phyloP scores from a whole-genome alignment of 2,888 invertebrate species.

The Drosophila greeni region DNA sequence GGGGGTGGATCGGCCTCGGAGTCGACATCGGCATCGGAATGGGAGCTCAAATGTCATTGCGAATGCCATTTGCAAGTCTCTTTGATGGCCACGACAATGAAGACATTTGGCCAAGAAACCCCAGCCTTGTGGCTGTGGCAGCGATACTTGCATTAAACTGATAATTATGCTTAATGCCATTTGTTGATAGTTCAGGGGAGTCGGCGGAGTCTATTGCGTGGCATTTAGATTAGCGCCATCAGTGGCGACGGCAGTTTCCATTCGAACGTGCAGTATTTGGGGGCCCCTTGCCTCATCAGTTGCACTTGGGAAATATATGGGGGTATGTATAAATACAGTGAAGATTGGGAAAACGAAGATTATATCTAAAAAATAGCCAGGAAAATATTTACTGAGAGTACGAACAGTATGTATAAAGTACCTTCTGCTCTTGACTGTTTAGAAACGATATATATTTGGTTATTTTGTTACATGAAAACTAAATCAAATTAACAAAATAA shows the following conservation, averaged over 20 bases:
- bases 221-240: constrained; percentile 51
- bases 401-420: too few species aligned
- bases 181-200: constrained; percentile 40
- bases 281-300: constrained; percentile 46
- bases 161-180: constrained; percentile 63
- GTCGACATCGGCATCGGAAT: constrained; percentile 9
- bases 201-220: constrained; percentile 6
- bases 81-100: constrained; percentile 64
- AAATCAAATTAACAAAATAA: too few species aligned
- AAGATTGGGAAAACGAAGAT: background rate
- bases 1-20: background rate
- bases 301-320: constrained; percentile 46
- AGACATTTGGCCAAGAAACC: constrained; percentile 53
- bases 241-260: constrained; percentile 37
- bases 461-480: too few species aligned
- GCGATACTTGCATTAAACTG: constrained; percentile 50
- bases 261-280: constrained; percentile 43
- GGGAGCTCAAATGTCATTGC: constrained; percentile 58
- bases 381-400: background rate
- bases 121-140: constrained; percentile 26
- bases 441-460: too few species aligned
- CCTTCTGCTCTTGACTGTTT: too few species aligned
- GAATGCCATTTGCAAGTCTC: constrained; percentile 68
- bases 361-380: background rate
- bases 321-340: background rate